phyloP scores from a whole-genome alignment of 2,113 vertebrate species.

The Pteropus alecto region DNA sequence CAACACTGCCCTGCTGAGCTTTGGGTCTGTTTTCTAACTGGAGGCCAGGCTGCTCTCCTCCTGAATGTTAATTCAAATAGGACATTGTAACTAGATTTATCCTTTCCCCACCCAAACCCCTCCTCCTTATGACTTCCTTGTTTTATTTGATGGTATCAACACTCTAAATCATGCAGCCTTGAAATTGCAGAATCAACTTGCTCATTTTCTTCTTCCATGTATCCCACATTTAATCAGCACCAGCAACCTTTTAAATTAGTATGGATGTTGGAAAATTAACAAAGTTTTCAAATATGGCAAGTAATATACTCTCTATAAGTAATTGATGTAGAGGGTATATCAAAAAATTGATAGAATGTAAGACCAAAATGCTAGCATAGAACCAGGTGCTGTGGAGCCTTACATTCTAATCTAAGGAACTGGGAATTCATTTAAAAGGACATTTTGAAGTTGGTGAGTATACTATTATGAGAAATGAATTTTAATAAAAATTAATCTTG shows the following conservation, averaged over 20 bases:
- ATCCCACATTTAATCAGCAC: constrained; percentile 63
- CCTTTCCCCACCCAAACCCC: not conserved
- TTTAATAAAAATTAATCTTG: not conserved
- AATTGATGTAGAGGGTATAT: constrained; percentile 31
- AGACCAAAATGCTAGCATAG: not conserved
- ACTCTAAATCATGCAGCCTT: constrained; percentile 48
- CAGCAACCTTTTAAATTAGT: constrained; percentile 63
- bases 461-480: not conserved
- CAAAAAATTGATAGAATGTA: not conserved
- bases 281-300: constrained; percentile 64
- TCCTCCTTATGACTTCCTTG: not conserved
- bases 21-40: not conserved
- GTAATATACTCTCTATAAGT: not conserved
- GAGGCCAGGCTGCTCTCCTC: not conserved
- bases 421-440: not conserved
- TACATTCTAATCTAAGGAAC: not conserved
- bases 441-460: not conserved
- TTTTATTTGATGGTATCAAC: not conserved
- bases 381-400: not conserved
- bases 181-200: constrained; percentile 46
- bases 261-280: constrained; percentile 50
- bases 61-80: not conserved
- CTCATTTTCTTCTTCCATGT: constrained; percentile 28
- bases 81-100: not conserved
- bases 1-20: not conserved